phyloP scores from a whole-genome alignment of 2,113 vertebrate species.

The Lophura nycthemera region DNA sequence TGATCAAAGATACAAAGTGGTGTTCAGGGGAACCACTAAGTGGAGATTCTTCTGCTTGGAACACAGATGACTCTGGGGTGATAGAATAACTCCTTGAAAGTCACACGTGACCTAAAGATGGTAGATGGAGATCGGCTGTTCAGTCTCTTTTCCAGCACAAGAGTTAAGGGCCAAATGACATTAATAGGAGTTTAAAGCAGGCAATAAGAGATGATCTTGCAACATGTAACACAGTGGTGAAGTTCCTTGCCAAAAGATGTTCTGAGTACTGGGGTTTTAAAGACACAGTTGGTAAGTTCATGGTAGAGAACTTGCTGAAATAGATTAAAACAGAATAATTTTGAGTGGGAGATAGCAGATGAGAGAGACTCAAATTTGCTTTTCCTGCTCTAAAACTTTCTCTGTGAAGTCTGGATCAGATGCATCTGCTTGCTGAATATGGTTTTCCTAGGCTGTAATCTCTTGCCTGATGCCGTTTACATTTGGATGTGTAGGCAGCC shows the following conservation, averaged over 20 bases:
- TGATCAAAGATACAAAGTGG: neutral
- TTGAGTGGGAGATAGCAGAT: neutral
- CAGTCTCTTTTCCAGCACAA: neutral
- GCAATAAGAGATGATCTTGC: neutral
- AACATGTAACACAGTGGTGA: neutral
- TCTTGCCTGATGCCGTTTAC: neutral
- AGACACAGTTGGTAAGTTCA: neutral
- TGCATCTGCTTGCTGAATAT: neutral
- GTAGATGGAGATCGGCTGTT: neutral
- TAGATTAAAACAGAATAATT: neutral
- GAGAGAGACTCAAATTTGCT: neutral
- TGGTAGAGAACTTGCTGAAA: neutral
- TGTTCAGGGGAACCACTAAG: neutral
- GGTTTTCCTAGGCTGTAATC: neutral
- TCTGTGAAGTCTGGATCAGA: neutral
- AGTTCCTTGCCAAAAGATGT: neutral
- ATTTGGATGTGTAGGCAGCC: neutral
- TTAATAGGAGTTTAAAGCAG: neutral
- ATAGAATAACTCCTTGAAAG: neutral
- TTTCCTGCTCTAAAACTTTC: neutral
- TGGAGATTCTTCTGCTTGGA: neutral
- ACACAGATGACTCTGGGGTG: neutral
- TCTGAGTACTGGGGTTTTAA: neutral
- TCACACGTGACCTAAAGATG: neutral
- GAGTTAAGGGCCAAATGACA: neutral